Conservation (phyloP, 1,140 invertebrate genomes). For the Battus philenor region DNA sequence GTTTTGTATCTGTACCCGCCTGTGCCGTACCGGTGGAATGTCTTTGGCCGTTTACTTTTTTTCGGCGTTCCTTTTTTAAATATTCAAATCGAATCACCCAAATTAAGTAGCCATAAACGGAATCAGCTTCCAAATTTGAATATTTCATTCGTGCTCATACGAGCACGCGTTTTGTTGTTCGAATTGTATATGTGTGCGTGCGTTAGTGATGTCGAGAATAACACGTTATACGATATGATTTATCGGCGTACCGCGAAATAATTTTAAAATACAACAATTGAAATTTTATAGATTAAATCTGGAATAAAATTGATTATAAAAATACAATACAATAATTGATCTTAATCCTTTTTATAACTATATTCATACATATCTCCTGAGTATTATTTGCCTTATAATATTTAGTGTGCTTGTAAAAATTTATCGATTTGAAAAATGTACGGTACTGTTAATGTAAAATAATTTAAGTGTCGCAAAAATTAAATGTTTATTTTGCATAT, state of each 20-base stretch:
- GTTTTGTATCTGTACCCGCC: slow-evolving; percentile 19
- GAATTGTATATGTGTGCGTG: slow-evolving; percentile 47
- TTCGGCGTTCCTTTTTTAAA: slow-evolving; percentile 53
- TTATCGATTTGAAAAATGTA: too few relatives aligned
- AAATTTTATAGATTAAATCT: neutral
- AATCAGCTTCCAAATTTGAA: slow-evolving; percentile 76
- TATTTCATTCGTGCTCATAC: slow-evolving; percentile 66
- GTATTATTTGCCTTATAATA: too few relatives aligned
- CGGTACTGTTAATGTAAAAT: too few relatives aligned
- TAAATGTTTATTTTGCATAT: neutral
- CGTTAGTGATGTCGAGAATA: slow-evolving; percentile 28
- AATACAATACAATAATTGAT: neutral
- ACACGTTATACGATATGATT: neutral
- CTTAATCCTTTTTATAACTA: slow-evolving; percentile 9
- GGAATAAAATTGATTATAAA: neutral
- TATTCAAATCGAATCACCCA: slow-evolving; percentile 75
- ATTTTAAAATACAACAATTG: slow-evolving; percentile 1
- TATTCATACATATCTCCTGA: too few relatives aligned
- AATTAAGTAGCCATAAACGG: slow-evolving; percentile 76
- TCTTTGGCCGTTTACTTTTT: slow-evolving; percentile 48
- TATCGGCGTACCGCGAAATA: slow-evolving; percentile 1
- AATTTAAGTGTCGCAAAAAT: too few relatives aligned
- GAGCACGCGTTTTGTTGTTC: slow-evolving; percentile 46
- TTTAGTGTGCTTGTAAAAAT: too few relatives aligned
- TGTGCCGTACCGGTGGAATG: slow-evolving; percentile 44